Conservation (phyloP, 2,113 vertebrate species). For the Crotalus tigris region DNA sequence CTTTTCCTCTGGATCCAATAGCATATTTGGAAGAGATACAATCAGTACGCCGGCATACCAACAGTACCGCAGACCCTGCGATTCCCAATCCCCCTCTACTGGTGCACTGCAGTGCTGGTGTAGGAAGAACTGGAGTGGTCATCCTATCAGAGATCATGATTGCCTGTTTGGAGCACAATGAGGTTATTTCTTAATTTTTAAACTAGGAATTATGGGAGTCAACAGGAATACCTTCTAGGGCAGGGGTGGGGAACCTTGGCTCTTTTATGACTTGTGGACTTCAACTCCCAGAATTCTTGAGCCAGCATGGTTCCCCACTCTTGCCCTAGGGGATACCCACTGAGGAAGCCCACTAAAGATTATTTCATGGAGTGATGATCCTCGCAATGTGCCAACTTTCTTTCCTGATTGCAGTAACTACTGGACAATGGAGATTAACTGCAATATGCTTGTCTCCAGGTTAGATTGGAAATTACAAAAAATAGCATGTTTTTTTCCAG, state of each 20-base stretch:
- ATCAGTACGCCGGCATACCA: constrained; percentile 93
- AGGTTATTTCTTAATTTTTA: constrained; percentile 68
- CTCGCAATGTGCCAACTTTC: neutral
- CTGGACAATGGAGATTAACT: neutral
- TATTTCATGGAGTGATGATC: neutral
- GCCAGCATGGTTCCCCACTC: no score
- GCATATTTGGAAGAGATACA: constrained; percentile 97
- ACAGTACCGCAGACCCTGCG: constrained; percentile 84
- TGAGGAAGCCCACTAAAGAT: neutral
- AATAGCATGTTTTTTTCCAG: neutral
- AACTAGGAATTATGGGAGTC: neutral
- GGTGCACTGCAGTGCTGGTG: constrained; percentile 95
- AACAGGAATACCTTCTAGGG: neutral
- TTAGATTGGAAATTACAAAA: neutral
- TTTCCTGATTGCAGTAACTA: neutral
- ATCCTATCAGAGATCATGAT: constrained; percentile 95
- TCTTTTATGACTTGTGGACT: no score
- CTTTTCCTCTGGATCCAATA: constrained; percentile 42
- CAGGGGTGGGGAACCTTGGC: no score
- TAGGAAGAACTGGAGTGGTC: constrained; percentile 90
- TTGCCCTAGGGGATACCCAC: neutral
- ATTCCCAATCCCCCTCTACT: constrained; percentile 82
- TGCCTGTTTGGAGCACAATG: constrained; percentile 94
- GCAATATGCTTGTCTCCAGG: neutral
- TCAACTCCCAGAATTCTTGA: no score